Conservation (phyloP, 2,113 vertebrate species). For the Saccopteryx leptura region DNA sequence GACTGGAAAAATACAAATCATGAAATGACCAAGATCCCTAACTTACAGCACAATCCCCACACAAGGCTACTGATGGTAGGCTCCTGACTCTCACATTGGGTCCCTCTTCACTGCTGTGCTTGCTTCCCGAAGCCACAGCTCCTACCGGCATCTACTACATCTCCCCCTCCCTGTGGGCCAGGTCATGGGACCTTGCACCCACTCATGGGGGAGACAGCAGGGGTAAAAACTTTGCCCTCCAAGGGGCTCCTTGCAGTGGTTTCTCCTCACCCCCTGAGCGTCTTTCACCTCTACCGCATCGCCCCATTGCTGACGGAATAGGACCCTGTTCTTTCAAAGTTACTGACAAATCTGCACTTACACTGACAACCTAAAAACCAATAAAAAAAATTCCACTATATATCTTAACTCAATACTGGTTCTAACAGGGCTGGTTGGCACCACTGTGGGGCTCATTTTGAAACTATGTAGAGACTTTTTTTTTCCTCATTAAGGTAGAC, state of each 20-base stretch:
- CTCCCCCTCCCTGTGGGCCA: background rate
- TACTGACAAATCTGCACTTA: background rate
- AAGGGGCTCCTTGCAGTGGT: no score
- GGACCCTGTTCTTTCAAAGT: background rate
- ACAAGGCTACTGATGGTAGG: background rate
- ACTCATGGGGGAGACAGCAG: rapidly evolving
- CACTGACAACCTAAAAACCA: background rate
- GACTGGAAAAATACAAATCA: background rate
- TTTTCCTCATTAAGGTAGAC: background rate
- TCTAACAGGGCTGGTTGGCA: background rate
- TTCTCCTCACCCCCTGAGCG: background rate
- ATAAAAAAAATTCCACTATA: background rate
- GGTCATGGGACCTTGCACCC: rapidly evolving
- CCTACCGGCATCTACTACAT: rapidly evolving
- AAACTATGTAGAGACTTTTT: background rate
- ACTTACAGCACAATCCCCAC: background rate
- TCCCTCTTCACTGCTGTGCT: no score
- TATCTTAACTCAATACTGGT: background rate
- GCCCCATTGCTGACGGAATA: background rate
- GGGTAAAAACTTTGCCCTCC: background rate
- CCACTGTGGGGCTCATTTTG: background rate
- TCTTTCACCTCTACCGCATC: rapidly evolving
- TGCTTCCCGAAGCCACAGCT: rapidly evolving
- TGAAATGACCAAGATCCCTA: background rate
- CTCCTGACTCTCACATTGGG: background rate